Percentiles rank a stretch among this genome's conserved stretches.
Conservation (phyloP, 2,113 vertebrate species). For the Taxidea taxus region DNA sequence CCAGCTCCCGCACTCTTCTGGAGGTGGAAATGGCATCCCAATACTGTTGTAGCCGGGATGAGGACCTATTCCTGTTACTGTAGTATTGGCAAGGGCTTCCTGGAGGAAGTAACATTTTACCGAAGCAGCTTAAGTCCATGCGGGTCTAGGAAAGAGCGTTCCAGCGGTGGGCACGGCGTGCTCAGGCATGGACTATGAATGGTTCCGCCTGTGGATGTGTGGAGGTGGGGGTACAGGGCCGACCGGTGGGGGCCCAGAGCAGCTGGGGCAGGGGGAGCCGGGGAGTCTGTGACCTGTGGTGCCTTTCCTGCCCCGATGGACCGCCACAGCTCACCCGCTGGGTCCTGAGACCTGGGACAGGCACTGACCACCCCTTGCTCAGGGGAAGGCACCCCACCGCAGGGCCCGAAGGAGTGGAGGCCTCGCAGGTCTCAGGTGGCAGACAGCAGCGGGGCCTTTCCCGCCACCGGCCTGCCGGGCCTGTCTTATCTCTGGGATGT, state of each 20-base stretch:
- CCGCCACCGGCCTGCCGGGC: background rate
- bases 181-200: fast-evolving
- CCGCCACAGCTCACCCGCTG: background rate
- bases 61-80: background rate
- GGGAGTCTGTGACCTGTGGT: background rate
- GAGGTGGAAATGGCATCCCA: background rate
- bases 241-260: background rate
- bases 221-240: no score
- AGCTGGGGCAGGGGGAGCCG: background rate
- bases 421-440: background rate
- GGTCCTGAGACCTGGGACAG: background rate
- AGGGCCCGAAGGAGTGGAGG: background rate
- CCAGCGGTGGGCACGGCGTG: background rate
- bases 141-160: background rate
- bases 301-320: background rate
- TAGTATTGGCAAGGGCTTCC: background rate
- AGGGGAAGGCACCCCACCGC: background rate
- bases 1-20: background rate
- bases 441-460: background rate
- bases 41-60: background rate
- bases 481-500: no score
- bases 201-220: background rate
- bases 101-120: background rate
- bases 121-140: background rate
- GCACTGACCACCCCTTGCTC: background rate